Evolutionary conservation across 2,797 vertebrate genomes (phyloP), one percentile per base, ranked within the genome.

Genomic region (Xenentodon cancila): DNA sequence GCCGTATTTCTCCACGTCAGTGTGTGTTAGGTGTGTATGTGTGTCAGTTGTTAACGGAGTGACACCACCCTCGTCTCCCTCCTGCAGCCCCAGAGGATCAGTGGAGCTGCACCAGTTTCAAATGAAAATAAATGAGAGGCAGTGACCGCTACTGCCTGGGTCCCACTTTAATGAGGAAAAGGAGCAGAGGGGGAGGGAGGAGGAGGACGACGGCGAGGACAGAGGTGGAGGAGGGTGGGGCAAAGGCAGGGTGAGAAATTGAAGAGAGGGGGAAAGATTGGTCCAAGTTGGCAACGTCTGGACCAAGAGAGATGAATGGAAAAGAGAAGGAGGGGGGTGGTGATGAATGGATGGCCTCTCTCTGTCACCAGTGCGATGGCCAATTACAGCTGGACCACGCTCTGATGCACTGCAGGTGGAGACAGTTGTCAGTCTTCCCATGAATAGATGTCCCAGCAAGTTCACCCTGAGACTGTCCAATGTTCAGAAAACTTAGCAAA

Each of bases 101-200:
- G 82, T 88, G 88, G 86, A 91, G 91, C 92, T 91, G 89, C 87
- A 86, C 87, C 80, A 88, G 85, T 91, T 92, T 93, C 88, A 91
- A 92, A 93, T 93, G 92, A 91, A 93, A 94, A 93, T 94, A 94
- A 94, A 93, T 94, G 93, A 93, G 92, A 92, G 90, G 84, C 92
- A 91, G 89, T 92, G 92, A 93, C 91, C 89, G 77, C 84, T 89
- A 83, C 88, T 91, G 91, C 84, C 91, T 88, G 87, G 89, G 85
- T 89, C 89, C 84, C 77, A 81, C 86, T 91, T 90, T 93, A 92
- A 93, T 93, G 92, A 93, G 91, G 86, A 85, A 82, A 88, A 78
- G 82, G 82, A 82, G 73, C 76, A 82, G 71, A 61, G 69, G 55
- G 81, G 64, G 60, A 49, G 50, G 49, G 73, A 55, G 69, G 40